Conservation (phyloP, 2,113 vertebrate species). For the Calyptommatus sinebrachiatus region DNA sequence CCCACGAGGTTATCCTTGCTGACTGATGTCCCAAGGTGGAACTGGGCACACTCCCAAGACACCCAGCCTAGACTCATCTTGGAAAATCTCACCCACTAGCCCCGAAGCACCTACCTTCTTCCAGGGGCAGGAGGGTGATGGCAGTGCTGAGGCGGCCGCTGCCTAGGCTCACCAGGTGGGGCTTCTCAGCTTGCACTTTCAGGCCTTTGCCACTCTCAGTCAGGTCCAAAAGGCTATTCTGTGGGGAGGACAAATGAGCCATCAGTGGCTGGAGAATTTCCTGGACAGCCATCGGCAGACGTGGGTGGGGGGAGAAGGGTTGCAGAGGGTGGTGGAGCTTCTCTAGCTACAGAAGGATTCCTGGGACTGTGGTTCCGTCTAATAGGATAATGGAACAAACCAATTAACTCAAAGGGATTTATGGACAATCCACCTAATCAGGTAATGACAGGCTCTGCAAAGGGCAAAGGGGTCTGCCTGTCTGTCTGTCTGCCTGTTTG, state of each 20-base stretch:
- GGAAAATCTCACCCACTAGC: background rate
- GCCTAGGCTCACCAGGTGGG: conserved; percentile 94
- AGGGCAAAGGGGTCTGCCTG: too few species aligned
- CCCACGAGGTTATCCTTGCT: background rate
- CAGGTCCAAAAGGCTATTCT: conserved; percentile 89
- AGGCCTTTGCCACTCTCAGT: conserved; percentile 89
- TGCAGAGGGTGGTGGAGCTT: background rate
- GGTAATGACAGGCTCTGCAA: background rate
- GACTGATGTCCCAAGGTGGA: background rate
- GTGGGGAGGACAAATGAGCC: conserved; percentile 15
- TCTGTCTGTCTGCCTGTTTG: too few species aligned
- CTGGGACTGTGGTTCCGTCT: background rate
- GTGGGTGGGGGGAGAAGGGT: background rate
- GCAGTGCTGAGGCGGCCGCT: conserved; percentile 93
- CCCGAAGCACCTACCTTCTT: conserved; percentile 79
- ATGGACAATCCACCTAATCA: background rate
- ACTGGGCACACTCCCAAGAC: background rate
- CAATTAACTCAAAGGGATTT: conserved; percentile 4
- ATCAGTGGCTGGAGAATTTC: background rate
- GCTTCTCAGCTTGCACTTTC: conserved; percentile 91
- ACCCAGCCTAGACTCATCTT: too few species aligned
- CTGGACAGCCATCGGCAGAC: background rate
- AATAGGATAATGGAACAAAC: background rate
- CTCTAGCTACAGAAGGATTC: too few species aligned
- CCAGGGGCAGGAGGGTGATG: conserved; percentile 89